Evolutionary conservation across 2,797 vertebrate genomes (phyloP).

Genomic region (Threskiornis aethiopicus): DNA sequence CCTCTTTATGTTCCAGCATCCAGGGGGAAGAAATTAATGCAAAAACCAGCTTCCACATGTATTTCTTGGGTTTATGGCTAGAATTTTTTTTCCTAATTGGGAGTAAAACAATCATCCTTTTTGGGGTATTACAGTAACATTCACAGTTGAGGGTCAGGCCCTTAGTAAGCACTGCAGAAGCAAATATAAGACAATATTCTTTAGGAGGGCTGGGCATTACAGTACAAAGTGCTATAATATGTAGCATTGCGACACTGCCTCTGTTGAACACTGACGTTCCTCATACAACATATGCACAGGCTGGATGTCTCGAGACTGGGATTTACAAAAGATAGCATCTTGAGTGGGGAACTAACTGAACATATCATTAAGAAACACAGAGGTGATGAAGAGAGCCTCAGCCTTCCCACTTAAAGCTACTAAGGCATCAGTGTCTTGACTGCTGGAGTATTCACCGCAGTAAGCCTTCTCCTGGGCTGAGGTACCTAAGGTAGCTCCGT

Average conservation of each 20-base stretch:
- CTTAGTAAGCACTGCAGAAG: not conserved
- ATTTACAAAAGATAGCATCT: not conserved
- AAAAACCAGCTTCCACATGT: not conserved
- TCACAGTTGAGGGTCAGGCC: not conserved
- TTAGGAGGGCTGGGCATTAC: not conserved
- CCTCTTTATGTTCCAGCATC: not conserved
- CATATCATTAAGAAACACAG: accelerated
- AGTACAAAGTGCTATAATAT: not conserved
- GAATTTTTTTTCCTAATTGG: not conserved
- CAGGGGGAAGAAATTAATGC: slow-evolving; percentile 18
- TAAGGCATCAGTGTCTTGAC: not conserved
- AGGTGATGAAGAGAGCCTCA: not conserved
- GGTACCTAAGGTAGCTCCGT: not conserved
- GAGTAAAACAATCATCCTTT: not conserved
- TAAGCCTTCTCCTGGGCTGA: not conserved
- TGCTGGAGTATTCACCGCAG: not conserved
- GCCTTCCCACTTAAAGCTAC: not conserved
- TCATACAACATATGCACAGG: not conserved
- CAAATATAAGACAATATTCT: not conserved
- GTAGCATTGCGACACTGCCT: not conserved
- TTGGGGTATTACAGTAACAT: not conserved
- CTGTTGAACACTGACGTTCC: not conserved
- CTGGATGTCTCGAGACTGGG: not conserved
- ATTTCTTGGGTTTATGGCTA: not conserved
- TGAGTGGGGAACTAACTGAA: not conserved